Conservation (phyloP, 2,797 vertebrate genomes). For the Acanthis flammea region DNA sequence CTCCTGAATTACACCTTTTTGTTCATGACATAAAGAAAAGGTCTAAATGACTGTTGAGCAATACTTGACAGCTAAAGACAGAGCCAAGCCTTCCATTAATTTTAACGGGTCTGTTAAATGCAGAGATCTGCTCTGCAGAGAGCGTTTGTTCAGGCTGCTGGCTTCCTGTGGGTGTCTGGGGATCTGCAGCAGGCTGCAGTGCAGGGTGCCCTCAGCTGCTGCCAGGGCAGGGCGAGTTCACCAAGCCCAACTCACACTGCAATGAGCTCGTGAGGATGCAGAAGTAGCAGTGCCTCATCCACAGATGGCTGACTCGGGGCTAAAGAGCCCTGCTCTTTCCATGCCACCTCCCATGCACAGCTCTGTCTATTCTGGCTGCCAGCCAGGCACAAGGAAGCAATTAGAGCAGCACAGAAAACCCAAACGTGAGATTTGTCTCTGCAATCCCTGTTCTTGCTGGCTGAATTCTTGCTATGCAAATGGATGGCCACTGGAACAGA, state of each 20-base stretch:
- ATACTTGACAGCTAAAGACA: not conserved
- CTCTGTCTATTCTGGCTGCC: not conserved
- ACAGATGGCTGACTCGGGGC: not conserved
- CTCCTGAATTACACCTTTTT: not conserved
- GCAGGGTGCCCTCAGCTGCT: not conserved
- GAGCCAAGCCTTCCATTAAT: not conserved
- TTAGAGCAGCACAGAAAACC: not conserved
- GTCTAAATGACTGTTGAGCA: not conserved
- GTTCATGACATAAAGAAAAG: not conserved
- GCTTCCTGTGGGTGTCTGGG: not conserved
- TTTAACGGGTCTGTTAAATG: not conserved
- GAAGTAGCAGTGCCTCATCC: not conserved
- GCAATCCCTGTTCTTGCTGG: not conserved
- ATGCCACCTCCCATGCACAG: not conserved
- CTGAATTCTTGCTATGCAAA: not conserved
- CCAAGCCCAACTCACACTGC: rapidly evolving
- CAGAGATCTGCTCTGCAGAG: not conserved
- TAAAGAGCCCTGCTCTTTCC: not conserved
- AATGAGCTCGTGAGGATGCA: rapidly evolving
- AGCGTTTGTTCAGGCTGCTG: not conserved
- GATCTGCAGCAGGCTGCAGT: not conserved
- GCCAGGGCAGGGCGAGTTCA: not conserved
- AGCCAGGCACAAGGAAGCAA: not conserved
- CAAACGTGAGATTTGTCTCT: not conserved
- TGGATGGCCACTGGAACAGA: not conserved